Evolutionary conservation across 1,140 invertebrate species (phyloP).

Genomic region (Drosophila mauritiana): DNA sequence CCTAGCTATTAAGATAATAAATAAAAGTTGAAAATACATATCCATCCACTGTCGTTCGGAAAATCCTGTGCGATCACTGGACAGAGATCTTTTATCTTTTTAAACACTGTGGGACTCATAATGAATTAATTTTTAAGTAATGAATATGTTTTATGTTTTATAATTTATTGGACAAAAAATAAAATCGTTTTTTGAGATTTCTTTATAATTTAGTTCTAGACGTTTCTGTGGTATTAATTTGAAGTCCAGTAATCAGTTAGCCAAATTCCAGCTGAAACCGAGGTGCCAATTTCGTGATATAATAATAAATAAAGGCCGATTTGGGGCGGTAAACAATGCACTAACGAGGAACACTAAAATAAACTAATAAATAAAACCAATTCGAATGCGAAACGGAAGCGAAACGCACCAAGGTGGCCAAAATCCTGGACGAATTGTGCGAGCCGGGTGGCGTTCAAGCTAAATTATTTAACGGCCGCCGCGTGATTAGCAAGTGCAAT

Average conservation of each 20-base stretch:
- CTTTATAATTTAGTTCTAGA: too few species aligned
- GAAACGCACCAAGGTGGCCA: constrained; percentile 24
- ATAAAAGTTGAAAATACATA: constrained; percentile 39
- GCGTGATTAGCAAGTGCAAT: constrained; percentile 77
- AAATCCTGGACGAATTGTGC: constrained; percentile 44
- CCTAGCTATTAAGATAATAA: constrained; percentile 26
- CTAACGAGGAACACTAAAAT: constrained; percentile 20
- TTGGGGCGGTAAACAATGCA: constrained; percentile 1
- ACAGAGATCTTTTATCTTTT: not conserved
- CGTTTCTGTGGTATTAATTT: not conserved
- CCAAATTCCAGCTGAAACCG: not conserved
- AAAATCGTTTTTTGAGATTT: not conserved
- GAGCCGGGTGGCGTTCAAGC: constrained; percentile 65
- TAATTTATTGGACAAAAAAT: not conserved
- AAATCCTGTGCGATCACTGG: not conserved
- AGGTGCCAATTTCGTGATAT: not conserved
- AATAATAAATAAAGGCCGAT: not conserved
- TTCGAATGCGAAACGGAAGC: constrained; percentile 37
- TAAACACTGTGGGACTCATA: not conserved
- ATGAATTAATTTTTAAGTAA: not conserved
- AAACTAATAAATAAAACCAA: constrained; percentile 2
- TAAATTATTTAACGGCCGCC: constrained; percentile 73
- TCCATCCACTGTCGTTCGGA: constrained; percentile 16
- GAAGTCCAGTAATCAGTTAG: not conserved
- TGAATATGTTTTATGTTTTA: not conserved